Evolutionary conservation across 1,140 invertebrate species (phyloP), one percentile per base, ranked within the genome.

Genomic region (Drosophila watanabei): DNA sequence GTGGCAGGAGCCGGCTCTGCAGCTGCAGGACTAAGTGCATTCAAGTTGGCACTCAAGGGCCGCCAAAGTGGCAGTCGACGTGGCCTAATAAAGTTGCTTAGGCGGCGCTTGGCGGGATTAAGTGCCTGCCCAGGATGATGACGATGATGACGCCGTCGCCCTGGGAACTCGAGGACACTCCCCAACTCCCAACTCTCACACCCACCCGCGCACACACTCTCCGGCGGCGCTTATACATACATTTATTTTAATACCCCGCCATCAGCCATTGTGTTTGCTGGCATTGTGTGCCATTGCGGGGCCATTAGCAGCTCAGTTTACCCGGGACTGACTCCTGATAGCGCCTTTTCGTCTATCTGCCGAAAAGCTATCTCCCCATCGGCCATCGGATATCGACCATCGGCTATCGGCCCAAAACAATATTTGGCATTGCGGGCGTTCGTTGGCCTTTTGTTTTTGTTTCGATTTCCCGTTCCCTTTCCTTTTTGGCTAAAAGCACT

Each of bases 291-390:
- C 63, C 39, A 56, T 56, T 68, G 62, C 69, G 64, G 54, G 45
- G 49, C 84, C 85, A 89, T 89, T 89, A 89, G 81, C 85, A 85
- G 85, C 86, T 89, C 85, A 89, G 81, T 89, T 89, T 89, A 90
- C 85, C 78, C 59, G 70, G 37, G 72, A 39, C 48, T 58, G 72
- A 77, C 75, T 77, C 39, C 37, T 60, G 61, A 60, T 77, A 77
- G 49, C 70, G 57, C 41, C 65, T 58, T 39, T 37, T 5, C 58
- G 70, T 61, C 73, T 61, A 73, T 66, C 73, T 80, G 57, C 64
- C 75, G 62, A 66, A 54, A 82, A 75, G 59, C 63, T 62, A 62
- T 60, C 58, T 62, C 60, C 69, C 56, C 79, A 77, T 54, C 51
- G 32, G 32, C 52, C 33, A 52, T 32, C 48, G 48, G 9, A 13